Conservation (phyloP, 2,797 vertebrate species). For the Halcyon smyrnensis region DNA sequence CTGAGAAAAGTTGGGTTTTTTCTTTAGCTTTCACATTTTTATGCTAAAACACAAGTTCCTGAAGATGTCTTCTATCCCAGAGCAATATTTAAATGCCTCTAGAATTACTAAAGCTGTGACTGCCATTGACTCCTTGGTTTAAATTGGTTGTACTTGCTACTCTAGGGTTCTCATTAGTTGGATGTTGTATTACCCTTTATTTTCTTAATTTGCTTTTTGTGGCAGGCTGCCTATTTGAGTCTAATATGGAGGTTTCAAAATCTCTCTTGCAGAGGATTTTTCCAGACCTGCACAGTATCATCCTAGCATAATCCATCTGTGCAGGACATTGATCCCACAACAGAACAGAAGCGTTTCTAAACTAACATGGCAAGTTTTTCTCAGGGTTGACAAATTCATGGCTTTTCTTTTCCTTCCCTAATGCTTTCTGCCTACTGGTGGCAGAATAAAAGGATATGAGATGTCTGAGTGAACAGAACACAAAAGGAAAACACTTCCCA, state of each 20-base stretch:
- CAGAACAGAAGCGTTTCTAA: neutral
- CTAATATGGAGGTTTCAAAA: conserved; percentile 28
- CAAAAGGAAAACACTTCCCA: neutral
- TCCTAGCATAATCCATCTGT: neutral
- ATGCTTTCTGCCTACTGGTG: neutral
- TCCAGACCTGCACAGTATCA: neutral
- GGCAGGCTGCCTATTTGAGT: neutral
- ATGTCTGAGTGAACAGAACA: neutral
- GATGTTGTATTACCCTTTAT: neutral
- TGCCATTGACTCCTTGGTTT: neutral
- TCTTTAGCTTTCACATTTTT: neutral
- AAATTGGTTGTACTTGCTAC: conserved; percentile 2
- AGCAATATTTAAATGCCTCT: neutral
- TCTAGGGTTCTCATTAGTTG: conserved; percentile 51
- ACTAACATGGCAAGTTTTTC: neutral
- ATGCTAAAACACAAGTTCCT: neutral
- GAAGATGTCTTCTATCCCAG: neutral
- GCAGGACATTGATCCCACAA: neutral
- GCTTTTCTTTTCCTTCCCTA: neutral
- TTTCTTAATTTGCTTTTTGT: conserved; percentile 40
- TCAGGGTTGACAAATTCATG: neutral
- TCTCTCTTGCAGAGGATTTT: neutral
- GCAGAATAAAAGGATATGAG: neutral
- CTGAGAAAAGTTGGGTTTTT: neutral
- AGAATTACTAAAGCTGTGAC: conserved; percentile 3